phyloP scores from a whole-genome alignment of 2,888 invertebrate species.

The Agrochola macilenta region DNA sequence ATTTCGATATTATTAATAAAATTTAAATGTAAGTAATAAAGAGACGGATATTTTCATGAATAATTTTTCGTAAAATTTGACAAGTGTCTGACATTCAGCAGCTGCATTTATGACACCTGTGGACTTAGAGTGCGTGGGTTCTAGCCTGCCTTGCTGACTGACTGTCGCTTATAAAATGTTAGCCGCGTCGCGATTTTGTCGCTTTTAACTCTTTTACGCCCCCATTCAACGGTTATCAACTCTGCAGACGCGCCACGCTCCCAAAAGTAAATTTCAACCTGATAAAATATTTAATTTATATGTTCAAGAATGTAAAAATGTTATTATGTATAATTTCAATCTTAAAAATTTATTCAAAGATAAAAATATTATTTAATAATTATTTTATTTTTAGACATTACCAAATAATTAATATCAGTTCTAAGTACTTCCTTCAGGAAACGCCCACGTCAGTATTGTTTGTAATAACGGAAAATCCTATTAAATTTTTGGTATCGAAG shows the following conservation, averaged over 20 bases:
- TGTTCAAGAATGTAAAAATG: neutral
- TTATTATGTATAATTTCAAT: neutral
- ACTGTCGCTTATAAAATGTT: constrained; percentile 55
- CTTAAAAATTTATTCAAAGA: neutral
- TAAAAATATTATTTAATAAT: neutral
- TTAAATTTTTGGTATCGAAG: constrained; percentile 57
- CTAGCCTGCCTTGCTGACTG: constrained; percentile 17
- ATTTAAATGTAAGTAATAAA: constrained; percentile 14
- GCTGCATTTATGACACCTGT: constrained; percentile 65
- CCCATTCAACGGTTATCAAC: neutral
- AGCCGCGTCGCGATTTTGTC: constrained; percentile 14
- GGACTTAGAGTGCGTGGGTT: constrained; percentile 44
- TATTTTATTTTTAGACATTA: neutral
- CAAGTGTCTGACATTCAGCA: constrained; percentile 32
- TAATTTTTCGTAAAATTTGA: constrained; percentile 33
- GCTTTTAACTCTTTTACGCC: constrained; percentile 17
- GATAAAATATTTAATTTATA: neutral
- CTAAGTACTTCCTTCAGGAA: constrained; percentile 3
- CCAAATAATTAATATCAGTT: constrained; percentile 33
- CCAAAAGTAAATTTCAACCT: neutral
- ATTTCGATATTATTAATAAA: neutral
- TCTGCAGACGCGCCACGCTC: neutral
- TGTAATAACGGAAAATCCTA: constrained; percentile 56
- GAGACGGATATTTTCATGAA: constrained; percentile 11
- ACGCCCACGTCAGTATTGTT: constrained; percentile 46